Base-by-base conservation (phyloP, 2,113 vertebrate genomes). In the Mastomys coucha region DNA sequence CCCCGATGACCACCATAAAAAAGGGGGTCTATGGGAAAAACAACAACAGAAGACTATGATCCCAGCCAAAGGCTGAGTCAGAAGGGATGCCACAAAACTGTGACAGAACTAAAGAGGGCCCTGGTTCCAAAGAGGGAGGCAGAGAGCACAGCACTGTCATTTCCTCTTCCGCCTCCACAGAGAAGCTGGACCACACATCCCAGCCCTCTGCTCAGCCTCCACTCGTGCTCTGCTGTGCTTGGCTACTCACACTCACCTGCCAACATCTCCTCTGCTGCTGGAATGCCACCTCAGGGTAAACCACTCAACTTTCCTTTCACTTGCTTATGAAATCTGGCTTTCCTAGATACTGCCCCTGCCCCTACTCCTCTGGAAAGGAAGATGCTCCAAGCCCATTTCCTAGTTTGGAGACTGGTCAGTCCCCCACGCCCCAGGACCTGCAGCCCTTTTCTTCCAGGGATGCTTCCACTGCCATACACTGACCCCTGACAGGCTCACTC, bases 271-370 rank as follows among this genome's bases (percentile, higher is more conserved):
- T 26, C 70, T 42, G 80, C 6, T 69, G 72, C 49, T 76, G 51
- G 49, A 94, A 89, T 70, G 82, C 7, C 81, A 36, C 56, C 16
- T 94, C 39, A 81, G 17, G 49, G n/a, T 36, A 91, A 91, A 93
- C 10, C 24, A 39, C 70, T 85, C 45, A 77, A 45, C 33, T 33
- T 75, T 60, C 56, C 77, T 22, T 75, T 76, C 16, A 65, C 5
- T 12, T 91, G 70, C 72, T 56, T 36, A 9, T 58, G 33, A 58
- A 85, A 96, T 93, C 2, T 20, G 20, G 69, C 2, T 39, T 53
- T 95, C 69, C 69, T 82, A 22, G 92, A 96, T 69, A 33, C 33
- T 69, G 67, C 11, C 20, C 8, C 36, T n/a, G 33, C 10, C 56
- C 36, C 36, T 5, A 89, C 70, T 33, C 88, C 77, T 84, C 39